A percentile compares a stretch with the other conserved stretches of the same genome.
Evolutionary conservation across 1,140 invertebrate genomes (phyloP).

Genomic region (Dinoponera quadriceps): DNA sequence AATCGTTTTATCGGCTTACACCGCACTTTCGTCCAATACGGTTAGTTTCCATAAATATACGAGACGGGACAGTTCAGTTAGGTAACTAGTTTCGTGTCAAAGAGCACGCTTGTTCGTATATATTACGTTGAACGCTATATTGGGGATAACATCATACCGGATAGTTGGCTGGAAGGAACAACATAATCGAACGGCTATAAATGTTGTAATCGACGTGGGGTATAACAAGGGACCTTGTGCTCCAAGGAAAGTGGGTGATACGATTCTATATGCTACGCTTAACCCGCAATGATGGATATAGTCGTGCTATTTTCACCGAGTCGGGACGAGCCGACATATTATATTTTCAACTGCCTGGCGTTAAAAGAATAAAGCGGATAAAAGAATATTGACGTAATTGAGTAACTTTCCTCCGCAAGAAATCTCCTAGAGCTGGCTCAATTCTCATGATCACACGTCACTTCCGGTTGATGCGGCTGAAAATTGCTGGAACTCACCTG

Average conservation of each 20-base stretch:
- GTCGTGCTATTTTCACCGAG: constrained; percentile 10
- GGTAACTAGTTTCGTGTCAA: constrained; percentile 36
- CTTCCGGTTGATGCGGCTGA: not conserved
- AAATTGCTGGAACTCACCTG: not conserved
- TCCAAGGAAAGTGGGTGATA: constrained; percentile 31
- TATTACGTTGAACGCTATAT: not conserved
- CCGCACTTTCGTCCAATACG: not conserved
- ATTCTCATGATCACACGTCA: not conserved
- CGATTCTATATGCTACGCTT: not conserved
- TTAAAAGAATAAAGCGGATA: not conserved
- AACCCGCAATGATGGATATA: constrained; percentile 5
- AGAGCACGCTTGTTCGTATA: no score
- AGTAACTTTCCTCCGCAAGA: not conserved
- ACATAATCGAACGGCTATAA: constrained; percentile 49
- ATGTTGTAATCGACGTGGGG: constrained; percentile 47
- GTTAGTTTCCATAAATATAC: constrained; percentile 25
- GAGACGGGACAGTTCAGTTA: constrained; percentile 28
- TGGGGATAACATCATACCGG: not conserved
- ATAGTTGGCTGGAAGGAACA: constrained; percentile 12
- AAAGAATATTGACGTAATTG: not conserved
- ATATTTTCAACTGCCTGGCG: not conserved
- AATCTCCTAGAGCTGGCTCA: not conserved
- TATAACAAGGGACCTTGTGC: constrained; percentile 51
- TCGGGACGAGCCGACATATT: not conserved
- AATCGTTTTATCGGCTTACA: not conserved